These are phyloP conservation scores for Drosophila ohnishii DNA, from an alignment of 1,140 invertebrate species.

Conservation along the genomic window DNA sequence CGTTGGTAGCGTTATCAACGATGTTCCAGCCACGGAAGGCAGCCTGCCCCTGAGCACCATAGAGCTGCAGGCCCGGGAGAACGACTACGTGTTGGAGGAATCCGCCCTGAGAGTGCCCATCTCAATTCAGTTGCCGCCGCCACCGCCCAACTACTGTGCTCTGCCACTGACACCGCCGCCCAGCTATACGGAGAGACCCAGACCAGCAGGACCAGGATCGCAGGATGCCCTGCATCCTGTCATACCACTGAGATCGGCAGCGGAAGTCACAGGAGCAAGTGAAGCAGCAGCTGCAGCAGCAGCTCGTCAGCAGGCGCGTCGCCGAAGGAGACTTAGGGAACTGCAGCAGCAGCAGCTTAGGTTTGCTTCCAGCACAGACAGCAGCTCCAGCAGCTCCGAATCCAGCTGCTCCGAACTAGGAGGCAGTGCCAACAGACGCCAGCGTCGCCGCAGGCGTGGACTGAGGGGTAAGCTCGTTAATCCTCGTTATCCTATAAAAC, in stretches of 20 bases:
- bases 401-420: slow-evolving; percentile 57
- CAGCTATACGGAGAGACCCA: slow-evolving; percentile 63
- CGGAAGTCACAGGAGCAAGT: slow-evolving; percentile 2
- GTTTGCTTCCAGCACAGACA: slow-evolving; percentile 61
- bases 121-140: slow-evolving; percentile 47
- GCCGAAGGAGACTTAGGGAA: slow-evolving; percentile 62
- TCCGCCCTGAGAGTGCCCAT: slow-evolving; percentile 21
- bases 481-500: background rate
- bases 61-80: slow-evolving; percentile 56
- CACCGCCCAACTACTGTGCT: slow-evolving; percentile 55
- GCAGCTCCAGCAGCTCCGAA: slow-evolving; percentile 54
- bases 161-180: slow-evolving; percentile 73
- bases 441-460: slow-evolving; percentile 55
- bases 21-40: slow-evolving; percentile 15
- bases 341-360: slow-evolving; percentile 55
- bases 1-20: background rate
- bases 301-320: slow-evolving; percentile 62
- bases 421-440: slow-evolving; percentile 29
- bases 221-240: slow-evolving; percentile 17
- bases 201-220: background rate
- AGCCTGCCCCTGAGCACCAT: slow-evolving; percentile 14
- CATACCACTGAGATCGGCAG: background rate
- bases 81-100: slow-evolving; percentile 64
- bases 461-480: slow-evolving; percentile 51
- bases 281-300: slow-evolving; percentile 37